Evolutionary conservation across 2,888 invertebrate species (phyloP), one percentile per base, ranked within the genome.

Genomic region (Hypsopygia costalis): DNA sequence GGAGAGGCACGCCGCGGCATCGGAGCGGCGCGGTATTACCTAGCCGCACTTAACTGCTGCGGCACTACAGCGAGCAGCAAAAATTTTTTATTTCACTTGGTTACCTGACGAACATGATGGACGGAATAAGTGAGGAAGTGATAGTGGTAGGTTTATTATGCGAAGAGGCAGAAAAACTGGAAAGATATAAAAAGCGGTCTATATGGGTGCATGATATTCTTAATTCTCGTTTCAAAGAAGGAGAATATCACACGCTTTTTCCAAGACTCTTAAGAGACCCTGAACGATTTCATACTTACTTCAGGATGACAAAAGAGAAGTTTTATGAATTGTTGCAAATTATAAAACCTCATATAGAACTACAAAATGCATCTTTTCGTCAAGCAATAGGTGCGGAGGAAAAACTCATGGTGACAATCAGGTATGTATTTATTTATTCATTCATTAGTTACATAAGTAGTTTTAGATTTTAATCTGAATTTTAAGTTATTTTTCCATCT

Each of bases 171-270:
- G 21, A 10, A 6, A n/a, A 5, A 38, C 32, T 38, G 25, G 32
- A 38, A 38, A 38, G 38, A 38, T 12, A 38, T 22, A 38, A 32
- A 38, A 38, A 38, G 38, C 32, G 31, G 31, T 37, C 37, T 30
- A 38, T 33, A 21, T 34, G 34, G 16, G 34, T 34, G 9, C 22
- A 34, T 9, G 22, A 34, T 21, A 21, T 12, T 31, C 31, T 31
- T 9, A 40, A 35, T 35, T 40, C 39, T 27, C 30, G 35, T 31
- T 35, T 1, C 10, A 31, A 40, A 35, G 40, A 35, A 31, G 35
- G 34, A 34, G 40, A 40, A 35, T 35, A 34, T 30, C 34, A 40
- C 22, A 34, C 40, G 11, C 30, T 34, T 40, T 40, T 34, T 21
- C 34, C 34, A 39, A 25, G 39, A 39, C 31, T 20, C 20, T 20